Evolutionary conservation across 2,888 invertebrate genomes (phyloP).

Genomic region (Melitaea athalia): DNA sequence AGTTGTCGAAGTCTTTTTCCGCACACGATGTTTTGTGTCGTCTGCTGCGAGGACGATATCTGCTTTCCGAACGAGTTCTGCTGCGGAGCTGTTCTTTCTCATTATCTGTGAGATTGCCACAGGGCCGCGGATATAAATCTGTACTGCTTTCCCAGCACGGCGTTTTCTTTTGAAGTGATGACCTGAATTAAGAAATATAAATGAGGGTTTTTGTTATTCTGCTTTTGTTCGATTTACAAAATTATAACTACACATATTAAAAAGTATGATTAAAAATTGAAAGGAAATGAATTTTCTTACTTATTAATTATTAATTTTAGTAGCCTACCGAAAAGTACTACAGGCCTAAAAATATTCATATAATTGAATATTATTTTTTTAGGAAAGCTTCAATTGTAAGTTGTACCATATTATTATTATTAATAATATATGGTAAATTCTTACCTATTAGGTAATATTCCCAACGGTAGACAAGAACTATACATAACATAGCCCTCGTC

Average conservation of each 20-base stretch:
- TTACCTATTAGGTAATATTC: constrained; percentile 84
- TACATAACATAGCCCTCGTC: constrained; percentile 92
- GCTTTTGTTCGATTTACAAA: background rate
- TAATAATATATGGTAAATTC: constrained; percentile 15
- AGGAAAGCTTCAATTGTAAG: no score
- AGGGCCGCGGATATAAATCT: constrained; percentile 90
- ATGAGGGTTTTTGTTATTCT: no score
- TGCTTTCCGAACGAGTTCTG: constrained; percentile 87
- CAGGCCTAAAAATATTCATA: no score
- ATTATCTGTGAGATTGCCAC: constrained; percentile 91
- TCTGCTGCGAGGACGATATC: constrained; percentile 73
- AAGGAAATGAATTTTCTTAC: no score
- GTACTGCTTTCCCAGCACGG: constrained; percentile 92
- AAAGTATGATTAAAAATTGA: no score
- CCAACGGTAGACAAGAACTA: constrained; percentile 88
- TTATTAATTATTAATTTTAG: no score
- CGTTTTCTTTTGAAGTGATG: constrained; percentile 81
- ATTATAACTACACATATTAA: no score
- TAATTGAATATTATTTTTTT: no score
- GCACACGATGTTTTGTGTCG: constrained; percentile 79
- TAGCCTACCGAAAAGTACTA: no score
- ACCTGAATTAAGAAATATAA: constrained; percentile 50
- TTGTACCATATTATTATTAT: no score
- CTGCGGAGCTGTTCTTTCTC: constrained; percentile 86
- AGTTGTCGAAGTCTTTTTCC: constrained; percentile 87